Base-by-base conservation (phyloP, 2,113 vertebrate genomes). In the Lagopus muta region DNA sequence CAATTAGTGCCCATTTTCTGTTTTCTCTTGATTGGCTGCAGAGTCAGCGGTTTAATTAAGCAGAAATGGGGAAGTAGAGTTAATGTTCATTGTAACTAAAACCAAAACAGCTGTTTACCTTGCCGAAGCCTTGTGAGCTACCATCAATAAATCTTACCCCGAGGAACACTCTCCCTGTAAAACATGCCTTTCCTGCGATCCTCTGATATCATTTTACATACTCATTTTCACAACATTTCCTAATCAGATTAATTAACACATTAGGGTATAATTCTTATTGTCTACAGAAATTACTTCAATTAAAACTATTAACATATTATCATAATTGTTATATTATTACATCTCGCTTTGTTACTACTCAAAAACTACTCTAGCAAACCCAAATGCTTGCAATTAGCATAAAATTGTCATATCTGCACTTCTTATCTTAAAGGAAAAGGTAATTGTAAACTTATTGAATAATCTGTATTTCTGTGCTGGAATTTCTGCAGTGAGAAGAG, bases 241-340 rank as follows among this genome's bases (percentile, higher is more conserved):
- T 90, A 94, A 94, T 91, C 90, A 78, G 67, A 91, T 96, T 94
- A 94, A 93, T 96, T 96, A 96, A 83, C 90, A 71, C 86, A 72
- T 96, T 94, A 94, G 86, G 86, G 73, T 94, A 72, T 94, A 93
- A 96, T 96, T 94, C 90, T 84, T 88, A 96, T 94, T 96, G 93
- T 96, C 82, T 94, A 54, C 93, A 94, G 76, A 95, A 96, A 96
- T 93, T 94, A 93, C 92, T 86, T 96, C 79, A 96, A 94, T 96
- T 96, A 95, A 93, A 91, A 83, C 90, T 81, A 94, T 96, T 94
- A 95, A 88, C 96, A 88, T 89, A 89, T 95, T 94, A 83, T 67
- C 69, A 6, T 83, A 69, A 93, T 96, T 91, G 94, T 94, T 92
- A 36, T 48, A 75, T 90, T 93, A 86, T 77, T 95, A 61, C 76